Base-by-base conservation (phyloP, 1,140 invertebrate genomes). In the Mamestra configurata region DNA sequence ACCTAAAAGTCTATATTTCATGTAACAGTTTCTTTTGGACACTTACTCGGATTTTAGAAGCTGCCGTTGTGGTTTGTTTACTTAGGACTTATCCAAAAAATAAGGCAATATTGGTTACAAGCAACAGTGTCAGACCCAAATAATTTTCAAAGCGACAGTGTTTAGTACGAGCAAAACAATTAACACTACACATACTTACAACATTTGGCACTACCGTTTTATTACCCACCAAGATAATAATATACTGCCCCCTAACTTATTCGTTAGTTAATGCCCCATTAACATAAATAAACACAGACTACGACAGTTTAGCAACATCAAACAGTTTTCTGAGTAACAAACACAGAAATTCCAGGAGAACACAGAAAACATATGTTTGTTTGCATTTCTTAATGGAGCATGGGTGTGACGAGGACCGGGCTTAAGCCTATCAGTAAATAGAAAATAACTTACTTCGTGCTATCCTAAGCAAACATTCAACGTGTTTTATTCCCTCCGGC, bases 401-500 rank as follows among this genome's bases (percentile, higher is more conserved):
- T 37, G 31, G 18, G 59, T 64, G 59, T 64, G 59, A 64, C 59
- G 31, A 59, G 55, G 55, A 59, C 11, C 7, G 15, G 1, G 59
- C n/a, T 6, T 40, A n/a, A 64, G 27, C 51, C 18, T 55, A 57
- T 57, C 27, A 40, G 72, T 35, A 78, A 78, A 78, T 57, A 79
- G 20, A 46, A 71, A 70, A 70, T 57, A 57, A 71, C 46, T 59
- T 20, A 11, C 49, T 71, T 15, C 31, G 66, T 49, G 37, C 64
- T 55, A 37, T 79, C 77, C 77, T 71, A 79, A 71, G 51, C 18
- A 43, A 79, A 79, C 66, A 43, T 64, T 24, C 15, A 31, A 71
- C 66, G 66, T 57, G 77, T 79, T 68, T 79, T 78, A 76, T 83
- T 68, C 55, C 57, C 49, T 80, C 53, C 31, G 51, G 49, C 31